Evolutionary conservation across 2,888 invertebrate genomes (phyloP).

Genomic region (Xestia sexstrigata): DNA sequence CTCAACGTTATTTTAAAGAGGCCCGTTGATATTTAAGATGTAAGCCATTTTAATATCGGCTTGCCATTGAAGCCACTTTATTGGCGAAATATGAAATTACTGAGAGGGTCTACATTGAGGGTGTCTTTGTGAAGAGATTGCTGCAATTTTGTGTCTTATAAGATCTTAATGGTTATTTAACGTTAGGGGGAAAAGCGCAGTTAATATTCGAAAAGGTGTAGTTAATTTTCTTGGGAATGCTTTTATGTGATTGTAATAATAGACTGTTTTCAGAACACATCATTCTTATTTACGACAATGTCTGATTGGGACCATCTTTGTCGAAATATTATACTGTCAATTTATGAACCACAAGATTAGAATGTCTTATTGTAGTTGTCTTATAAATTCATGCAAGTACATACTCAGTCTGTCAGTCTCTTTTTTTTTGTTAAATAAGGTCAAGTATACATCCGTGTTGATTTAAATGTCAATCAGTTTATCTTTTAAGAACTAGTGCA

Average conservation of each 20-base stretch:
- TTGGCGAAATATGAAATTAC: conserved; percentile 75
- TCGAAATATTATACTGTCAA: background rate
- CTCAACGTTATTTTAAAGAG: conserved; percentile 66
- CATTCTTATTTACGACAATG: background rate
- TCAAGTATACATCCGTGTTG: background rate
- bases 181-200: conserved; percentile 10
- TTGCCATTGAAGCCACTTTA: conserved; percentile 70
- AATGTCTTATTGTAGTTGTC: background rate
- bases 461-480: conserved; percentile 20
- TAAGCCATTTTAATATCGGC: conserved; percentile 77
- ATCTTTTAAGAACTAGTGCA: conserved; percentile 5
- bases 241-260: conserved; percentile 11
- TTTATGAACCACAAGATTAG: background rate
- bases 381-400: conserved; percentile 1
- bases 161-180: conserved; percentile 49
- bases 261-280: background rate
- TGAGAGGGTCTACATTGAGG: conserved; percentile 56
- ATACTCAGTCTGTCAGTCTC: background rate
- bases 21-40: conserved; percentile 68
- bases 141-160: conserved; percentile 62
- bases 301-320: background rate
- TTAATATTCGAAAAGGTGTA: conserved; percentile 19
- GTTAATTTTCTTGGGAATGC: conserved; percentile 5
- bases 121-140: conserved; percentile 60
- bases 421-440: background rate